Conservation (phyloP, 2,888 invertebrate genomes). For the Hypena proboscidalis region DNA sequence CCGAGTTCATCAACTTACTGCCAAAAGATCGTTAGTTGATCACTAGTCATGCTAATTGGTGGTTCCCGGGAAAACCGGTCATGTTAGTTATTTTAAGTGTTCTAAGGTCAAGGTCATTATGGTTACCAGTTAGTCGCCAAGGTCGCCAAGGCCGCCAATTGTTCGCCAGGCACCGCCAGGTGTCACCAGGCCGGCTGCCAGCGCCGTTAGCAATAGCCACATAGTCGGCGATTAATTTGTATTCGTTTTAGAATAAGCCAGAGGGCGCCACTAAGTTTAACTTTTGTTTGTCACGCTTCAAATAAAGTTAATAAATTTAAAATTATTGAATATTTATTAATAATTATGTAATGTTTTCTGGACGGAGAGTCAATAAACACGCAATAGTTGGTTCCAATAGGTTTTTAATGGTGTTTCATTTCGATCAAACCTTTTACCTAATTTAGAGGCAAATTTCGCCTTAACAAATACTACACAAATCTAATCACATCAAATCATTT, state of each 20-base stretch:
- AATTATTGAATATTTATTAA: slow-evolving; percentile 66
- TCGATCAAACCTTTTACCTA: slow-evolving; percentile 5
- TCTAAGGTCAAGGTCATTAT: slow-evolving; percentile 33
- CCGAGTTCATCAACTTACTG: slow-evolving; percentile 50
- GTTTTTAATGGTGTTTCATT: slow-evolving; percentile 50
- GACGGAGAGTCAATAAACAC: slow-evolving; percentile 85
- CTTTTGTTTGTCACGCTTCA: slow-evolving; percentile 78
- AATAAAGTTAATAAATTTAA: slow-evolving; percentile 72
- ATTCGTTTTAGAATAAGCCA: slow-evolving; percentile 85
- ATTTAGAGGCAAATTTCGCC: too few relatives aligned
- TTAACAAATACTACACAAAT: too few relatives aligned
- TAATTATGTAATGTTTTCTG: slow-evolving; percentile 75
- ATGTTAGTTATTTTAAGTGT: slow-evolving; percentile 45
- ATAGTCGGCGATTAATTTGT: slow-evolving; percentile 81
- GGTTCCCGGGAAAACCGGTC: slow-evolving; percentile 38
- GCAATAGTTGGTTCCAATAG: slow-evolving; percentile 85
- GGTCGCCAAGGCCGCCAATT: slow-evolving; percentile 42
- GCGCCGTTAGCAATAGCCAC: slow-evolving; percentile 83
- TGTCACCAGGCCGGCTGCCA: slow-evolving; percentile 56
- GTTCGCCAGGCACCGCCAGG: slow-evolving; percentile 27
- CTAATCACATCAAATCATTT: too few relatives aligned
- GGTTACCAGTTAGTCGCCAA: slow-evolving; percentile 42
- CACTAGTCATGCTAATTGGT: slow-evolving; percentile 49
- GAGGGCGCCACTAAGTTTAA: slow-evolving; percentile 72
- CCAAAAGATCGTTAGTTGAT: slow-evolving; percentile 52